Evolutionary conservation across 2,797 vertebrate genomes (phyloP), one percentile per base, ranked within the genome.

Genomic region (Danio aesculapii): DNA sequence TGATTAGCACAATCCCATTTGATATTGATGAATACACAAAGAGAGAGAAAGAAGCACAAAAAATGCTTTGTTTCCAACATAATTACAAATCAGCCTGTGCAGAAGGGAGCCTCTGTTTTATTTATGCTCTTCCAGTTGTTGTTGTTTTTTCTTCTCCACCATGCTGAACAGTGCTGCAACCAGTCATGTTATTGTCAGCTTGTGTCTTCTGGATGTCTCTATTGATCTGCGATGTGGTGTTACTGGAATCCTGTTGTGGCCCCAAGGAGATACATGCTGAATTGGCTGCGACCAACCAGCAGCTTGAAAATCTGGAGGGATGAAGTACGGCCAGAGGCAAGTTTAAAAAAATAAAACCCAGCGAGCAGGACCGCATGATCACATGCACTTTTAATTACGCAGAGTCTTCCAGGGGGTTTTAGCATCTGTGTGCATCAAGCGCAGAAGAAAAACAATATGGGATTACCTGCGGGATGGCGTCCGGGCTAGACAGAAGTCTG

Each of bases 401-500:
- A 14, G 7, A 10, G 76, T 82, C 52, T 58, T 66, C 7, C 53
- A 57, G 47, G 43, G 17, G 2, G 21, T 71, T 73, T 50, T 50
- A 52, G 67, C 63, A 74, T 79, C 52, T 47, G 78, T 50, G 70
- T 39, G 63, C 57, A 47, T 78, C 57, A 19, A 49, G 73, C 81
- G 72, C 39, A 39, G 66, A 44, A 71, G 55, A 53, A 43, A 83
- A 68, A 66, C 30, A 69, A 47, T 81, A 57, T 69, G 55, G 69
- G 80, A 89, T 90, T 89, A 91, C 92, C 90, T 91, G 89, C 90
- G 86, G 92, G 86, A 91, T 87, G 76, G 76, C 47, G 76, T 72
- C 78, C 75, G 85, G 87, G 83, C 87, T 83, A 90, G 89, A 88
- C 88, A 87, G 87, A 88, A 87, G 90, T 89, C 89, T 86, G 88